Percentiles rank a stretch among this genome's conserved stretches.
Evolutionary conservation across 2,113 vertebrate genomes (phyloP).

Genomic region (Hippocampus zosterae): DNA sequence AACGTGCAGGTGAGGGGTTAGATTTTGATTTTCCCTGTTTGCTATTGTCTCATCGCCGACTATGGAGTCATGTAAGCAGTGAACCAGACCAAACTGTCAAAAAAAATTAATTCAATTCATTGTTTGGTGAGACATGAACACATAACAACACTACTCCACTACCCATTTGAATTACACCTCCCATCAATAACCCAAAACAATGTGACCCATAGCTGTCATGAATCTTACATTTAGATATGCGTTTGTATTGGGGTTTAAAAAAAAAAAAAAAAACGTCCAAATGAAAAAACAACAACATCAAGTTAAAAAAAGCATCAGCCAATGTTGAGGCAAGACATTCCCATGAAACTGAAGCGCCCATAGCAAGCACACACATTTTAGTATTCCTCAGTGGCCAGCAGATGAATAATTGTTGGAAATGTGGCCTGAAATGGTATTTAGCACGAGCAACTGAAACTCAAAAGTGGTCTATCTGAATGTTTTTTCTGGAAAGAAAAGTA

Average conservation of each 20-base stretch:
- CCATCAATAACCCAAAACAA: conserved; percentile 27
- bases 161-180: conserved; percentile 30
- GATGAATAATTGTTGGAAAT: conserved; percentile 51
- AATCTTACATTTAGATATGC: conserved; percentile 47
- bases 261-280: conserved; percentile 28
- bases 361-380: conserved; percentile 66
- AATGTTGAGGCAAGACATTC: conserved; percentile 53
- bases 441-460: conserved; percentile 62
- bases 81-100: conserved; percentile 83
- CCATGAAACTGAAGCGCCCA: conserved; percentile 55
- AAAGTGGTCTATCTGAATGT: conserved; percentile 60
- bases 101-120: conserved; percentile 75
- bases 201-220: conserved; percentile 45
- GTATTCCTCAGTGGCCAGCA: conserved; percentile 54
- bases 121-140: conserved; percentile 62
- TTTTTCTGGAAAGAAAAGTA: background rate
- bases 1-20: conserved; percentile 77
- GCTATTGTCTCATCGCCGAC: conserved; percentile 80
- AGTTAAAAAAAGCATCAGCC: conserved; percentile 32
- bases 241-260: conserved; percentile 3
- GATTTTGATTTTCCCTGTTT: conserved; percentile 82
- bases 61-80: conserved; percentile 83
- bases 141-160: conserved; percentile 48
- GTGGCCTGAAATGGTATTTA: conserved; percentile 55
- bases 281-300: conserved; percentile 15